Evolutionary conservation across 2,797 vertebrate genomes (phyloP).

Genomic region (Scolopax bukidnonensis): DNA sequence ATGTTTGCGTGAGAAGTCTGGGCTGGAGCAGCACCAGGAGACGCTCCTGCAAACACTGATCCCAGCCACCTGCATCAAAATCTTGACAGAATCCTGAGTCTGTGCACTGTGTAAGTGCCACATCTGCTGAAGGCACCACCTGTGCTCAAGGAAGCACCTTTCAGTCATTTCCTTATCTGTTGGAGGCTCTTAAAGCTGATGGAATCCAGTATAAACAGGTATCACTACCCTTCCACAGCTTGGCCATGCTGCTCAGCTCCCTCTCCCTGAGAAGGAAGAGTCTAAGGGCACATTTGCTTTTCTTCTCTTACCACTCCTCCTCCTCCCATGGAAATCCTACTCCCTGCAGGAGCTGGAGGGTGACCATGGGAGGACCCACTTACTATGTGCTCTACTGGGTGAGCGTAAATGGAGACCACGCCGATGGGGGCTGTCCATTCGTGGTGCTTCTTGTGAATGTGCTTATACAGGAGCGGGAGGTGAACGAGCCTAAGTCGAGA

Average conservation of each 20-base stretch:
- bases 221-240: not conserved
- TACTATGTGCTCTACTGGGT: constrained; percentile 92
- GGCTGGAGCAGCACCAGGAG: not conserved
- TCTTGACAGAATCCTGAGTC: not conserved
- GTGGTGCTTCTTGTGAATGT: constrained; percentile 92
- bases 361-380: constrained; percentile 6
- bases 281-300: not conserved
- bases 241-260: not conserved
- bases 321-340: not conserved
- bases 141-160: not conserved
- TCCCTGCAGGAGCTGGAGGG: not conserved
- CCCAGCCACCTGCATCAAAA: not conserved
- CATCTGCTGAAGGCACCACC: not conserved
- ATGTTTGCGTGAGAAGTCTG: not conserved
- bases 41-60: not conserved
- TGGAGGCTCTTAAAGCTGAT: not conserved
- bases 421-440: constrained; percentile 95
- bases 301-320: not conserved
- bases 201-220: not conserved
- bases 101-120: no score
- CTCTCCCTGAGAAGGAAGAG: not conserved
- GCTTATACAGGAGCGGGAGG: constrained; percentile 88
- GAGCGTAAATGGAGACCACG: constrained; percentile 85
- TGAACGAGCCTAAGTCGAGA: constrained; percentile 83
- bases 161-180: not conserved